phyloP scores from a whole-genome alignment of 2,113 vertebrate species.

The Trematomus loennbergii region DNA sequence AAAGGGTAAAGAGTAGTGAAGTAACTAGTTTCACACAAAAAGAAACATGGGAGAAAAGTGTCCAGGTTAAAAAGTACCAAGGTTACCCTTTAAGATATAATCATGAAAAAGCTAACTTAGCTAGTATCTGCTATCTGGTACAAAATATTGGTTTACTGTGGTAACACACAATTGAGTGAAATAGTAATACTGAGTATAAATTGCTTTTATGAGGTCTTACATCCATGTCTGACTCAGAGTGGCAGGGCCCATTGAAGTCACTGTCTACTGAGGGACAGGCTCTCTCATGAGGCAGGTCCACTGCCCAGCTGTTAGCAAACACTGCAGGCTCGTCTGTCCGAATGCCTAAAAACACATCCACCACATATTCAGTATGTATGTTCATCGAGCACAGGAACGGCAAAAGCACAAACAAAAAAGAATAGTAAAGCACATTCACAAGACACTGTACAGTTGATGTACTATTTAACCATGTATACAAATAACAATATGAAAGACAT shows the following conservation, averaged over 20 bases:
- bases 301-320: constrained; percentile 95
- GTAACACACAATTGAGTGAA: not conserved
- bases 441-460: not conserved
- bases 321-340: constrained; percentile 90
- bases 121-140: not conserved
- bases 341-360: constrained; percentile 65
- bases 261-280: constrained; percentile 88
- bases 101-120: not conserved
- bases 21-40: no score
- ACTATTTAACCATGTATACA: constrained; percentile 9
- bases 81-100: not conserved
- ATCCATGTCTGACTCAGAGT: constrained; percentile 89
- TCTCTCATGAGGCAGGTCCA: constrained; percentile 87
- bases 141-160: not conserved
- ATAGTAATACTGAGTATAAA: not conserved
- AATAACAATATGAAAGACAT: no score
- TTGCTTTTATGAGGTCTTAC: constrained; percentile 79
- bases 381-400: not conserved
- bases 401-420: not conserved
- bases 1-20: no score
- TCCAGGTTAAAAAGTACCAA: no score
- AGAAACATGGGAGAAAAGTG: no score
- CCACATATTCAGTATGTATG: not conserved
- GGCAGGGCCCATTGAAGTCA: constrained; percentile 93
- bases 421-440: constrained; percentile 1